A percentile compares a stretch with the other conserved stretches of the same genome.
phyloP scores from a whole-genome alignment of 2,888 invertebrate genomes.

The Drosophila mimica region DNA sequence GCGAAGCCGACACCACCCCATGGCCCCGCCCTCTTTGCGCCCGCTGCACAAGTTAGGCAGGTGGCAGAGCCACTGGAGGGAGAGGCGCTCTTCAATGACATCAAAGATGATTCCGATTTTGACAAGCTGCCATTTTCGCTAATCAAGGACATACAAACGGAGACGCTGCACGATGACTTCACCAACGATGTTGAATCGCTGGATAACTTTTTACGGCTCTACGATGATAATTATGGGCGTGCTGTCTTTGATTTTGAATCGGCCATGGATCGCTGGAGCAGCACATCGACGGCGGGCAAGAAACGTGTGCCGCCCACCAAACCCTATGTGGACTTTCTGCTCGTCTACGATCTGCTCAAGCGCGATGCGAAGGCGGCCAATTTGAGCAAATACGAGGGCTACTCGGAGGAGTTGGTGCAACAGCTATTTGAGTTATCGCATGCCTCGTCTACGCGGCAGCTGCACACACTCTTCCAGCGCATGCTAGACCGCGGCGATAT shows the following conservation, averaged over 20 bases:
- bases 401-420: constrained; percentile 79
- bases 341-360: constrained; percentile 85
- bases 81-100: constrained; percentile 73
- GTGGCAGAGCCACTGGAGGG: constrained; percentile 52
- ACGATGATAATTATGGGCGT: constrained; percentile 84
- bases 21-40: constrained; percentile 81
- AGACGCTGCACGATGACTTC: constrained; percentile 80
- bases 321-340: constrained; percentile 84
- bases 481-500: constrained; percentile 83
- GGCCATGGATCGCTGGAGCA: constrained; percentile 82
- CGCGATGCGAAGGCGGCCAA: constrained; percentile 84
- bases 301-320: constrained; percentile 85
- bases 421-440: constrained; percentile 80
- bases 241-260: constrained; percentile 77
- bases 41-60: constrained; percentile 30
- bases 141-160: constrained; percentile 82
- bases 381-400: constrained; percentile 84
- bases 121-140: constrained; percentile 82
- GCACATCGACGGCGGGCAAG: constrained; percentile 83
- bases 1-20: constrained; percentile 75
- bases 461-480: constrained; percentile 82
- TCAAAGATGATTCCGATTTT: constrained; percentile 71
- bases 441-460: constrained; percentile 82
- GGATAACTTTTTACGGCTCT: constrained; percentile 84
- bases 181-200: constrained; percentile 83